These are phyloP conservation scores for Sipha maydis DNA, from an alignment of 2,888 invertebrate species.

Conservation along the genomic window DNA sequence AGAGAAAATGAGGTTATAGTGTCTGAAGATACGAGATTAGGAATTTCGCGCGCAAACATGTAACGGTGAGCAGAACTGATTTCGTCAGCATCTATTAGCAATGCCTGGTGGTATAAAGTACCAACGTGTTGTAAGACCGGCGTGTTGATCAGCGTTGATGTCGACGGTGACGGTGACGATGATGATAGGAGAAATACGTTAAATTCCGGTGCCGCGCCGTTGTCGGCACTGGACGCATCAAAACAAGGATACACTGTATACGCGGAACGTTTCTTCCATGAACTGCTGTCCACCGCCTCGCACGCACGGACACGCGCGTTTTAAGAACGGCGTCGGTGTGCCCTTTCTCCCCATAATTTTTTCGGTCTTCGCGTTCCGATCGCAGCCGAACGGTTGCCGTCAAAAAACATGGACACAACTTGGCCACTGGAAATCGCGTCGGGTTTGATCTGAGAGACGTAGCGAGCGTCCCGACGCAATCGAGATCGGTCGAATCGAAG, in stretches of 20 bases:
- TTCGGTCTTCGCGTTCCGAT: neutral
- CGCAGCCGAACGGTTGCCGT: neutral
- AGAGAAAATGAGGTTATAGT: too few relatives aligned
- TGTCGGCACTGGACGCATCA: conserved; percentile 36
- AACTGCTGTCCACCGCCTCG: neutral
- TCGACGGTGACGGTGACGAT: neutral
- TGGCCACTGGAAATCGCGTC: neutral
- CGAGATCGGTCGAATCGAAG: conserved; percentile 46
- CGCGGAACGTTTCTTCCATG: conserved; percentile 43
- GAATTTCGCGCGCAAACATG: too few relatives aligned
- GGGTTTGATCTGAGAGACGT: neutral
- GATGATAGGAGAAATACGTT: conserved; percentile 49
- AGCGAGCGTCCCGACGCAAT: neutral
- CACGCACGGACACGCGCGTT: conserved; percentile 2
- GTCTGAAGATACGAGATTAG: too few relatives aligned
- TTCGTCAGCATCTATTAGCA: too few relatives aligned
- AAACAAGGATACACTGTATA: conserved; percentile 49
- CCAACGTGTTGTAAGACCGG: too few relatives aligned
- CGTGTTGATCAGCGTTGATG: neutral
- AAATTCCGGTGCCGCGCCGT: neutral
- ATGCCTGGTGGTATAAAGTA: too few relatives aligned
- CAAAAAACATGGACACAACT: neutral
- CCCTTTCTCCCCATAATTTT: conserved; percentile 39
- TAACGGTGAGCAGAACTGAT: too few relatives aligned
- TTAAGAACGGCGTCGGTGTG: conserved; percentile 16